Percentiles rank a stretch among this genome's conserved stretches.
Conservation (phyloP, 2,888 invertebrate genomes). For the Lasius platythorax region DNA sequence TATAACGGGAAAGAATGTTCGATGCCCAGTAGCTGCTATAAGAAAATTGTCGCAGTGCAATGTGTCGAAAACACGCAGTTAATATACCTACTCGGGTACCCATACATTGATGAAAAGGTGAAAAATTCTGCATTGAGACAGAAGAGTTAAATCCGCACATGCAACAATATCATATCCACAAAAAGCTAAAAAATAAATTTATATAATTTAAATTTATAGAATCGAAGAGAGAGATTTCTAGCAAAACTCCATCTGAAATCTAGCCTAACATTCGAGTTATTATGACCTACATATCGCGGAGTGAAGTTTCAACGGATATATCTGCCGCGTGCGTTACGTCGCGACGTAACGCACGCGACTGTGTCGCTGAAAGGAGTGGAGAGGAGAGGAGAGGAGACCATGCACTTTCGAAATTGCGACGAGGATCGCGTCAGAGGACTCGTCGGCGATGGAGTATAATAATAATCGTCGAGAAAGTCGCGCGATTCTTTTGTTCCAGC, state of each 20-base stretch:
- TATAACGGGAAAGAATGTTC: too few relatives aligned
- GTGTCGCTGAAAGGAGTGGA: background rate
- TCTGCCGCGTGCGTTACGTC: too few relatives aligned
- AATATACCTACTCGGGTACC: too few relatives aligned
- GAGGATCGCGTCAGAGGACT: background rate
- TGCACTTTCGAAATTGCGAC: slow-evolving; percentile 38
- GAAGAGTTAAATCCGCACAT: too few relatives aligned
- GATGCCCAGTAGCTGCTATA: too few relatives aligned
- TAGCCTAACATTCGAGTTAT: background rate
- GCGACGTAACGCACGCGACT: background rate
- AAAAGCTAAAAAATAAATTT: background rate
- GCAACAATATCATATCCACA: too few relatives aligned
- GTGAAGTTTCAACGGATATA: slow-evolving; percentile 1
- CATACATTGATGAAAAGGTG: too few relatives aligned
- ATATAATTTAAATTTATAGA: background rate
- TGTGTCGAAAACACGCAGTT: too few relatives aligned
- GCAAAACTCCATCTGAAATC: background rate
- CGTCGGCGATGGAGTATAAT: background rate
- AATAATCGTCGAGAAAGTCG: slow-evolving; percentile 41
- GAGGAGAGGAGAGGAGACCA: background rate
- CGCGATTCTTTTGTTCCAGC: slow-evolving; percentile 37
- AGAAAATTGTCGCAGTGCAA: too few relatives aligned
- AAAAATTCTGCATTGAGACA: too few relatives aligned
- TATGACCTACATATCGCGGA: slow-evolving; percentile 13
- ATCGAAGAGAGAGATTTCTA: background rate